These are phyloP conservation scores for Octomys mimax DNA, from an alignment of 2,797 vertebrate species.

Conservation along the genomic window DNA sequence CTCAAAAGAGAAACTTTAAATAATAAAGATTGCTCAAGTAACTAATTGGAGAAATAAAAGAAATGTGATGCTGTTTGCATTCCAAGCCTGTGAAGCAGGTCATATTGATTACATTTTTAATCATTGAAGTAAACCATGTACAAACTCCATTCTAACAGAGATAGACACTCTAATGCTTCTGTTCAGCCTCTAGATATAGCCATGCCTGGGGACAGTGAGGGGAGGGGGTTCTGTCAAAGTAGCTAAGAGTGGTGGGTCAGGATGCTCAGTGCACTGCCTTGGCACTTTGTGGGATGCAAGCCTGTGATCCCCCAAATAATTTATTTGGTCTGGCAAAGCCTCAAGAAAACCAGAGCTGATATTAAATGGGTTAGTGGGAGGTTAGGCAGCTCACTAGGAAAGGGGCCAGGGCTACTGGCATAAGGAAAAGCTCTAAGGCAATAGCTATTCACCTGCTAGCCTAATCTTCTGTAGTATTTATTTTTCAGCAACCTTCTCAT, in stretches of 20 bases:
- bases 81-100: slow-evolving; percentile 35
- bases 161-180: background rate
- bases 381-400: background rate
- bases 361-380: background rate
- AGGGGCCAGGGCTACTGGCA: background rate
- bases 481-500: background rate
- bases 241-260: background rate
- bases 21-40: slow-evolving; percentile 64
- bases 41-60: slow-evolving; percentile 74
- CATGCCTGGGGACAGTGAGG: background rate
- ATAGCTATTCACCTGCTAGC: background rate
- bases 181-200: background rate
- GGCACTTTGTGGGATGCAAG: background rate
- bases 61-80: slow-evolving; percentile 59
- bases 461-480: background rate
- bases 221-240: background rate
- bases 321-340: background rate
- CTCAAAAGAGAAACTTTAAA: slow-evolving; percentile 50
- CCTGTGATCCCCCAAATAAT: background rate
- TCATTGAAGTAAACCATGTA: slow-evolving; percentile 22
- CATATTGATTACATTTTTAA: slow-evolving; percentile 50
- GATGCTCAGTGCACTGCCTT: background rate
- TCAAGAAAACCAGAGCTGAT: background rate
- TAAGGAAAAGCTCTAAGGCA: background rate
- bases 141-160: slow-evolving; percentile 23